A percentile compares a stretch with the other conserved stretches of the same genome.
Conservation (phyloP, 2,113 vertebrate species). For the Mastomys coucha region DNA sequence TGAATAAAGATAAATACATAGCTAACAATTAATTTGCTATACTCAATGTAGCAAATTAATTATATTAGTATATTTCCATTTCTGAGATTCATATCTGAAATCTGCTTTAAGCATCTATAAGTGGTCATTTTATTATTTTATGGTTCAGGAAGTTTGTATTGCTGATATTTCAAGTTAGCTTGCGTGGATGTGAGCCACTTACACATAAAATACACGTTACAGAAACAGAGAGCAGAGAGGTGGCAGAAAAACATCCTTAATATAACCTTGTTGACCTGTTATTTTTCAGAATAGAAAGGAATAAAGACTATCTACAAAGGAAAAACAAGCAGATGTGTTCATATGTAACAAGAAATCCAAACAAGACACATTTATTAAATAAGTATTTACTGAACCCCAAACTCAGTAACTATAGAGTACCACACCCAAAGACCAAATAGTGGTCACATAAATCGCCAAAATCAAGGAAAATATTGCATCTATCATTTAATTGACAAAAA, state of each 20-base stretch:
- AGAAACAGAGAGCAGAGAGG: neutral
- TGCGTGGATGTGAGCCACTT: constrained; percentile 4
- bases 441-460: neutral
- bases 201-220: constrained; percentile 41
- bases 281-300: constrained; percentile 25
- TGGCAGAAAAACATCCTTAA: neutral
- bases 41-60: constrained; percentile 41
- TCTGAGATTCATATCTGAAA: constrained; percentile 51
- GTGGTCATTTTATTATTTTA: constrained; percentile 45
- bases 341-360: neutral
- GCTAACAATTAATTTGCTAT: constrained; percentile 25
- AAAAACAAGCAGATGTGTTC: constrained; percentile 1
- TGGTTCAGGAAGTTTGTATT: neutral
- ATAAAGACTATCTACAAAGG: neutral
- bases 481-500: neutral
- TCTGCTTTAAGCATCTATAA: constrained; percentile 49
- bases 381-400: neutral
- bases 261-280: neutral
- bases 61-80: constrained; percentile 18
- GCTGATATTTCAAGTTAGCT: constrained; percentile 56
- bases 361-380: neutral
- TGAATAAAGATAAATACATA: constrained; percentile 22
- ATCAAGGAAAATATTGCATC: neutral
- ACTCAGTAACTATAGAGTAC: neutral
- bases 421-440: neutral